phyloP scores from a whole-genome alignment of 2,888 invertebrate genomes.

The Diploptera punctata region DNA sequence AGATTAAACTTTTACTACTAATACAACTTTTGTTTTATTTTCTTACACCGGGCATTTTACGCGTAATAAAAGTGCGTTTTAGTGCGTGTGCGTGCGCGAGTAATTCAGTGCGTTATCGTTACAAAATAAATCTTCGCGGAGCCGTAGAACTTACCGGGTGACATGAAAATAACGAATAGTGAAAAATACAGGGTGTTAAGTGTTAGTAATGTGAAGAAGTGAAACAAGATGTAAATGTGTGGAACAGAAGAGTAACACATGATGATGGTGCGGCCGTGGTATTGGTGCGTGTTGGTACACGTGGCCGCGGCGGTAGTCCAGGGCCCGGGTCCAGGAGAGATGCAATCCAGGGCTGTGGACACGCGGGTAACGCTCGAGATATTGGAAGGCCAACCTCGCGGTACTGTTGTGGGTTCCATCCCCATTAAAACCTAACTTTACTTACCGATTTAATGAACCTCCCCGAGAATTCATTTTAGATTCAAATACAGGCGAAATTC shows the following conservation, averaged over 20 bases:
- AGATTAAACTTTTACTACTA: neutral
- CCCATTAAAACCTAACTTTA: constrained; percentile 86
- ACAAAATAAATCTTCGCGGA: too few relatives aligned
- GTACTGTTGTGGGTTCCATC: constrained; percentile 85
- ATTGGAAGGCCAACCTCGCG: constrained; percentile 82
- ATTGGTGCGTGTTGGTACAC: constrained; percentile 10
- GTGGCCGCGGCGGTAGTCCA: constrained; percentile 9
- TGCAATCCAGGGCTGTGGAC: constrained; percentile 89
- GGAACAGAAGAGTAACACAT: too few relatives aligned
- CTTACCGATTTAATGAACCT: constrained; percentile 92
- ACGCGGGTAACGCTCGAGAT: constrained; percentile 87
- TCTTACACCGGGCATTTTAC: too few relatives aligned
- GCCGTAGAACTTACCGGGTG: too few relatives aligned
- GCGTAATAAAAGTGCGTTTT: constrained; percentile 10
- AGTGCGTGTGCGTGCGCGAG: constrained; percentile 18
- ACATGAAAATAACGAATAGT: too few relatives aligned
- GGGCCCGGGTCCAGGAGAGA: constrained; percentile 49
- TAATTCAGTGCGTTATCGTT: constrained; percentile 1
- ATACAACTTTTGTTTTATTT: too few relatives aligned
- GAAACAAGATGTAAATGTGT: too few relatives aligned
- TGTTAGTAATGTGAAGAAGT: too few relatives aligned
- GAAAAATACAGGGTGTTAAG: too few relatives aligned
- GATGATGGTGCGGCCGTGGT: constrained; percentile 10
- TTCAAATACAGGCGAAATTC: constrained; percentile 82
- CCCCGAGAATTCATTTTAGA: constrained; percentile 87